These are phyloP conservation scores for Scaptodrosophila lebanonensis DNA, from an alignment of 1,140 invertebrate species.

Conservation along the genomic window DNA sequence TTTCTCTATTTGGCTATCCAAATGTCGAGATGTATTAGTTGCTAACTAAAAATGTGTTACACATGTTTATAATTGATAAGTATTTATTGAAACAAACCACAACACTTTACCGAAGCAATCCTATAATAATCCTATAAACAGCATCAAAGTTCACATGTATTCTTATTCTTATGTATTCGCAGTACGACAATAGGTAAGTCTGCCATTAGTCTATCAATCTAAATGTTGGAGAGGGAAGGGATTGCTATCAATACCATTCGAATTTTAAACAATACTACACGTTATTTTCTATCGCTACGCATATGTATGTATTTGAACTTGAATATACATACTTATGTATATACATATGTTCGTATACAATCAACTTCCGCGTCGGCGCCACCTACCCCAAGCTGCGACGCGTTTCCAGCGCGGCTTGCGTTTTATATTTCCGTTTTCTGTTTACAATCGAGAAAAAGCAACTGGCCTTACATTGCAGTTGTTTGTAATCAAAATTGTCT, in stretches of 20 bases:
- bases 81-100: slow-evolving; percentile 60
- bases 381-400: slow-evolving; percentile 2
- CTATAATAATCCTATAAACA: slow-evolving; percentile 36
- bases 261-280: no score
- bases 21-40: slow-evolving; percentile 61
- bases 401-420: slow-evolving; percentile 42
- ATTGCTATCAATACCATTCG: no score
- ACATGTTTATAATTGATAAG: slow-evolving; percentile 64
- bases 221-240: slow-evolving; percentile 7
- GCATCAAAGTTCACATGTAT: slow-evolving; percentile 44
- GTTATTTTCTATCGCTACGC: no score
- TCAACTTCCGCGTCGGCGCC: slow-evolving; percentile 34
- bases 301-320: no score
- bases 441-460: no score
- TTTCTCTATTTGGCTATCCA: slow-evolving; percentile 6
- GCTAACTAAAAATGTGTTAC: slow-evolving; percentile 69
- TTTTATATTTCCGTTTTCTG: slow-evolving; percentile 52
- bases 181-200: slow-evolving; percentile 17
- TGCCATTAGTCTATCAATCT: slow-evolving; percentile 17
- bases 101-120: slow-evolving; percentile 41
- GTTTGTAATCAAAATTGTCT: slow-evolving; percentile 61
- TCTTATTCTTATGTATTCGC: slow-evolving; percentile 1
- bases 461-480: slow-evolving; percentile 54
- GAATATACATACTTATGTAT: no score
- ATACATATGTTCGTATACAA: no score